Base-by-base conservation (phyloP, 2,113 vertebrate genomes). In the Lepus americanus region DNA sequence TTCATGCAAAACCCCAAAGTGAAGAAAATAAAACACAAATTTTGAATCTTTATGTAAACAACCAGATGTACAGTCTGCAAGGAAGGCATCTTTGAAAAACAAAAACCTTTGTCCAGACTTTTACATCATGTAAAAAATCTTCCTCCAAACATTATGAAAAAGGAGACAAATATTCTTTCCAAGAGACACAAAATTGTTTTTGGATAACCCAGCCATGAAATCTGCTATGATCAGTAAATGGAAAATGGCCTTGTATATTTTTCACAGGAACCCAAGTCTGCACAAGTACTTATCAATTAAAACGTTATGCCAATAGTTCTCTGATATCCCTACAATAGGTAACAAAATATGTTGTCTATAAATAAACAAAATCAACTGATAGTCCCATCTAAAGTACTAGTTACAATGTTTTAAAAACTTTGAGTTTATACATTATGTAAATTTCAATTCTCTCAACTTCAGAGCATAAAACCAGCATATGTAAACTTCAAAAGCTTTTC, bases 21-120 rank as follows among this genome's bases (percentile, higher is more conserved):
- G 51, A 89, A 87, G 67, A 70, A 93, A 90, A 96, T 9, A 96
- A 95, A 97, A 97, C 51, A 84, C 53, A 97, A 97, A 97, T 96
- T 98, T 96, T 94, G 91, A 98, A 95, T 97, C 96, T 93, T 96
- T 96, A 94, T 95, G 97, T 95, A 97, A 98, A 98, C 97, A 98
- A 90, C 96, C 96, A 97, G 97, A 98, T 97, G 97, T 96, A 97
- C 84, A 96, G 78, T 49, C 59, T 97, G 91, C 94, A 94, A 96
- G 95, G 88, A 86, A 97, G 81, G 94, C 94, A 96, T 85, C 97
- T 98, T 97, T 73, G 1, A 94, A 96, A 92, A 92, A 92, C 94
- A 94, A 94, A 96, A 92, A 97, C 97, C 97, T 98, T 96, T 94
- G 90, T 97, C 95, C 95, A 93, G 87, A 95, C 94, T 97, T 97